Conservation (phyloP, 2,888 invertebrate species). For the Margaritifera margaritifera region DNA sequence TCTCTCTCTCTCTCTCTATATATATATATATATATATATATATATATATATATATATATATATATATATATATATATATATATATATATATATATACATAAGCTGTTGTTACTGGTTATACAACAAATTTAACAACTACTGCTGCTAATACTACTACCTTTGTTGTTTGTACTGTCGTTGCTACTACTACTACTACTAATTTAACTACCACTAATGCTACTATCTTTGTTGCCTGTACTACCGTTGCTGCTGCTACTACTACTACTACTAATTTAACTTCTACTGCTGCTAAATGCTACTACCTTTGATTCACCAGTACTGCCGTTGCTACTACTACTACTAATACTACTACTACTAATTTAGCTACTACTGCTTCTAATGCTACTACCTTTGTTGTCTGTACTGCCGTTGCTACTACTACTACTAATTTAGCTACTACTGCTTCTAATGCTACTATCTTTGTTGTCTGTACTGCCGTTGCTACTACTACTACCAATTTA, state of each 20-base stretch:
- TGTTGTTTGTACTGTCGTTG: constrained; percentile 27
- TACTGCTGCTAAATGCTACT: constrained; percentile 25
- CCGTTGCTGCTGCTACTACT: neutral
- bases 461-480: constrained; percentile 21
- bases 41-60: too few species aligned
- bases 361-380: too few species aligned
- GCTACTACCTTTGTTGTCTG: neutral
- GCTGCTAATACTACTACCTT: constrained; percentile 30
- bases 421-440: neutral
- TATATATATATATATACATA: too few species aligned
- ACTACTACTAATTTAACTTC: neutral
- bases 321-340: constrained; percentile 14
- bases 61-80: too few species aligned
- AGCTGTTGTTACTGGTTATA: too few species aligned
- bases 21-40: too few species aligned
- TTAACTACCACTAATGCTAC: neutral
- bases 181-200: neutral
- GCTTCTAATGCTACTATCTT: constrained; percentile 2
- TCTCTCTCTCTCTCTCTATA: too few species aligned
- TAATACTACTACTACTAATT: neutral
- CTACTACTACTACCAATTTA: constrained; percentile 7
- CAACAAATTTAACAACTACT: neutral
- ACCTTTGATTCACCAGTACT: constrained; percentile 23
- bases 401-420: neutral
- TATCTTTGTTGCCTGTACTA: neutral